Evolutionary conservation across 2,113 vertebrate species (phyloP).

Genomic region (Hemiscyllium ocellatum): DNA sequence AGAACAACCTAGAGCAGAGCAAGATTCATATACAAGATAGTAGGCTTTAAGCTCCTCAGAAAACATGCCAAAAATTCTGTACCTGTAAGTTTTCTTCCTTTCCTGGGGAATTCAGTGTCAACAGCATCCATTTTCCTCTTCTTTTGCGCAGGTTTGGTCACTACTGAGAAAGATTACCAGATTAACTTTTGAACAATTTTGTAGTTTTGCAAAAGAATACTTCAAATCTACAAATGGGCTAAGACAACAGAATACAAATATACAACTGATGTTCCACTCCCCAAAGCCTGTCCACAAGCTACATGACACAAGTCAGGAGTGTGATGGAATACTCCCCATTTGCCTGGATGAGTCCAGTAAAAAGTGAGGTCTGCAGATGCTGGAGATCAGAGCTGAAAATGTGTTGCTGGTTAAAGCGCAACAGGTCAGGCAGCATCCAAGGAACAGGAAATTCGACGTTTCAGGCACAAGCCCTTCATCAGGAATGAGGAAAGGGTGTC

Average conservation of each 20-base stretch:
- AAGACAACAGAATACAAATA: background rate
- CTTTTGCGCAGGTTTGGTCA: background rate
- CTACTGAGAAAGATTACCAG: background rate
- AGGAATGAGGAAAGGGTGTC: no score
- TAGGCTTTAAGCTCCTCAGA: background rate
- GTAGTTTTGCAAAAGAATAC: background rate
- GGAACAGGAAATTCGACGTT: no score
- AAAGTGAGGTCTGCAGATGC: no score
- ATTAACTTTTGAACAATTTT: background rate
- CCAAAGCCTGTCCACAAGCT: no score
- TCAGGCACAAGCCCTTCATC: no score
- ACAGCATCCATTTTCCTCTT: slow-evolving; percentile 3
- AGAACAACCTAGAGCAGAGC: background rate
- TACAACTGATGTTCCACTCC: background rate
- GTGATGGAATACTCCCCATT: no score
- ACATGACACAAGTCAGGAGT: no score
- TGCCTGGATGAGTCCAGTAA: no score
- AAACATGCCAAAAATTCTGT: background rate
- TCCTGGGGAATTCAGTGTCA: background rate
- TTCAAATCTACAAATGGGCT: background rate
- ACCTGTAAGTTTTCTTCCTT: slow-evolving; percentile 29
- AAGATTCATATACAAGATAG: background rate
- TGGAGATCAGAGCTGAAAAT: no score
- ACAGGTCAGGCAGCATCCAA: no score
- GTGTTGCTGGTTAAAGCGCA: no score